Conservation (phyloP, 2,797 vertebrate genomes). For the Chrysocyon brachyurus region DNA sequence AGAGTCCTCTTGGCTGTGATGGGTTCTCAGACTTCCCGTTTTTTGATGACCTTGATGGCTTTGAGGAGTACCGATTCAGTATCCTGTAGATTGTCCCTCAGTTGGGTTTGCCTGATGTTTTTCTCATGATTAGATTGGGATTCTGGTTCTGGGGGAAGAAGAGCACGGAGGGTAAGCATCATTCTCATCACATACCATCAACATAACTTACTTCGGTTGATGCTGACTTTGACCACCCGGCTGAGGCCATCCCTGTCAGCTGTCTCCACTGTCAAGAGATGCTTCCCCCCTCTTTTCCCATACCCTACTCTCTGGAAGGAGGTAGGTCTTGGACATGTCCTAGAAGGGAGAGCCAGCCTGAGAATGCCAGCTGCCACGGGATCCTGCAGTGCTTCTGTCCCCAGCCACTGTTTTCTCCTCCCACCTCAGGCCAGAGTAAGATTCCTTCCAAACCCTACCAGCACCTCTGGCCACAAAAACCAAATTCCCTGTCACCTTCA, state of each 20-base stretch:
- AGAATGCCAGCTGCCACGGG: background rate
- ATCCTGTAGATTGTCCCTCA: background rate
- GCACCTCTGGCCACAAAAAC: background rate
- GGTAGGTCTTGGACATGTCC: background rate
- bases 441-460: background rate
- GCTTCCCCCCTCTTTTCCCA: background rate
- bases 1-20: background rate
- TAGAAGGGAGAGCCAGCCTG: background rate
- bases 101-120: background rate
- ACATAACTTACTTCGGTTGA: background rate
- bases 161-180: background rate
- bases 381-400: background rate
- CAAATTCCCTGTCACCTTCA: background rate
- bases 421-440: background rate
- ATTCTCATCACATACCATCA: background rate
- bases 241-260: background rate
- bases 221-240: background rate
- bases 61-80: background rate
- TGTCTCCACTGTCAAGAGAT: background rate
- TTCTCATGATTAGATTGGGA: background rate
- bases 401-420: background rate
- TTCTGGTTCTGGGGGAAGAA: background rate
- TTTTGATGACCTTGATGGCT: background rate
- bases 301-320: background rate
- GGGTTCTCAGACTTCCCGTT: background rate